Percentiles rank a stretch among this genome's conserved stretches.
These are phyloP conservation scores for Planiliza haematocheilus DNA, from an alignment of 2,113 vertebrate species.

Conservation along the genomic window DNA sequence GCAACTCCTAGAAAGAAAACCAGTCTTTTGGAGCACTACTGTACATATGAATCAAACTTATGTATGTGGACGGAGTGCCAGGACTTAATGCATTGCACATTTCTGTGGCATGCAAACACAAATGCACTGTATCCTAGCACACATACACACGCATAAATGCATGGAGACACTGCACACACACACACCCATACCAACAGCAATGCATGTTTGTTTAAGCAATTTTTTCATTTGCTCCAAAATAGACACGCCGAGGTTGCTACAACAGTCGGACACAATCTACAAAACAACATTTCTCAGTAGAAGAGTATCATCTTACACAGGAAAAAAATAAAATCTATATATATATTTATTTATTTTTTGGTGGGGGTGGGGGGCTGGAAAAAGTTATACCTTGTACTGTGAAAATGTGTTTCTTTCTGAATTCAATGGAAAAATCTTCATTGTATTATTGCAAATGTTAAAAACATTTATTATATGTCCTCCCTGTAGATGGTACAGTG, in stretches of 20 bases:
- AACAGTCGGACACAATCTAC: slow-evolving; percentile 76
- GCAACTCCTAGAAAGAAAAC: slow-evolving; percentile 73
- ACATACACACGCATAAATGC: slow-evolving; percentile 19
- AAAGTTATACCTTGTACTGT: slow-evolving; percentile 62
- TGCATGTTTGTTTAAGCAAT: slow-evolving; percentile 78
- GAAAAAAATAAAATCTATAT: slow-evolving; percentile 59
- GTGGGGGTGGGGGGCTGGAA: slow-evolving; percentile 64
- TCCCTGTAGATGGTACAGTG: no score
- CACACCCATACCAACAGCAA: slow-evolving; percentile 55
- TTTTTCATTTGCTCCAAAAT: slow-evolving; percentile 75
- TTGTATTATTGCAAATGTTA: slow-evolving; percentile 29
- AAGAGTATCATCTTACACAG: slow-evolving; percentile 71
- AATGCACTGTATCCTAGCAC: slow-evolving; percentile 63
- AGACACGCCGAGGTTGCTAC: slow-evolving; percentile 82
- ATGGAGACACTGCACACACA: slow-evolving; percentile 40
- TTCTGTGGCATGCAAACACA: slow-evolving; percentile 79
- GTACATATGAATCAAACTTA: slow-evolving; percentile 83
- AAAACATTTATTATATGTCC: not conserved
- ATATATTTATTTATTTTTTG: slow-evolving; percentile 43
- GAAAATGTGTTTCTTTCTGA: slow-evolving; percentile 40
- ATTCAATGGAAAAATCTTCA: slow-evolving; percentile 38
- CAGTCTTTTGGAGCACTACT: slow-evolving; percentile 78
- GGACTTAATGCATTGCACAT: slow-evolving; percentile 84
- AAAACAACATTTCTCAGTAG: slow-evolving; percentile 78
- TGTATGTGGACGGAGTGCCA: slow-evolving; percentile 78